These are phyloP conservation scores for Ceriagrion tenellum DNA, from an alignment of 2,888 invertebrate genomes.

Conservation along the genomic window DNA sequence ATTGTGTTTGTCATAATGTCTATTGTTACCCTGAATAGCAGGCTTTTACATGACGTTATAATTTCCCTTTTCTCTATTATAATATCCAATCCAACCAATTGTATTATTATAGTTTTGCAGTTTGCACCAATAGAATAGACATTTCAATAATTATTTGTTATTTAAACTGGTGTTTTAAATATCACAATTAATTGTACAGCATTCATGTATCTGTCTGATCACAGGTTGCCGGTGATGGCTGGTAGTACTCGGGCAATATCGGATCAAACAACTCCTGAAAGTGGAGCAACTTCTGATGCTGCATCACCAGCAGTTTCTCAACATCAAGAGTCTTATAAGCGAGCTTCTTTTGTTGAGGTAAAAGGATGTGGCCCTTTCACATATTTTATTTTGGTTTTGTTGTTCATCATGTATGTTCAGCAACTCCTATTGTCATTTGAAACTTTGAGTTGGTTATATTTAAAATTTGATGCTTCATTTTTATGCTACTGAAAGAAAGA, in stretches of 20 bases:
- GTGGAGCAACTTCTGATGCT: slow-evolving; percentile 46
- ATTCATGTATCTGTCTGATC: background rate
- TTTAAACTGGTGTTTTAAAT: too few relatives aligned
- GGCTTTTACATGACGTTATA: background rate
- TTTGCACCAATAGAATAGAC: slow-evolving; percentile 56
- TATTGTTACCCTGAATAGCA: background rate
- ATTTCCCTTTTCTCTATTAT: slow-evolving; percentile 20
- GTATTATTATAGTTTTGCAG: slow-evolving; percentile 9
- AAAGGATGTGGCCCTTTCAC: slow-evolving; percentile 56
- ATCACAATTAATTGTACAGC: background rate
- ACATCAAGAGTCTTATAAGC: slow-evolving; percentile 79
- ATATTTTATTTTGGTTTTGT: background rate
- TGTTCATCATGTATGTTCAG: background rate
- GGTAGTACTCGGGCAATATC: slow-evolving; percentile 26
- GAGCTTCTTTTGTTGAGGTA: slow-evolving; percentile 92
- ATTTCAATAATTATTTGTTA: background rate
- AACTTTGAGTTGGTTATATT: background rate
- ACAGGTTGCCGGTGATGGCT: slow-evolving; percentile 67
- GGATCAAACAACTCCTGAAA: slow-evolving; percentile 40
- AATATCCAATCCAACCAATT: background rate
- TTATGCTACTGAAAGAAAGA: background rate
- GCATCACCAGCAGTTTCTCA: slow-evolving; percentile 69
- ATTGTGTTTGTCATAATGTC: background rate
- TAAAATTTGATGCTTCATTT: background rate
- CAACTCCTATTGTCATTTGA: background rate